Base-by-base conservation (phyloP, 2,797 vertebrate species). In the Chiroxiphia lanceolata region DNA sequence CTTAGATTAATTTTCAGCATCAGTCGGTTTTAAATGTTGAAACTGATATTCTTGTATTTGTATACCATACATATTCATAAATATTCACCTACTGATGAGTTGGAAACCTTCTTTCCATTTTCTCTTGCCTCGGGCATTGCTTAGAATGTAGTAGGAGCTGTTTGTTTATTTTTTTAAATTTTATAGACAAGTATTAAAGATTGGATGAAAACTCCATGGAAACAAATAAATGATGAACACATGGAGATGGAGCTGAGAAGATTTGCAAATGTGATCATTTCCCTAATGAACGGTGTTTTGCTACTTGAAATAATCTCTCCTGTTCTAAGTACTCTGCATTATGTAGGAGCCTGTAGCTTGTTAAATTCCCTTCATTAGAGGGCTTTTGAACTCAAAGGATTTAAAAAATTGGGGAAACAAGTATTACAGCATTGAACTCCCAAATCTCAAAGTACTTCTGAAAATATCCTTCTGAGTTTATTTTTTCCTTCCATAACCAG, bases 191-290 rank as follows among this genome's bases (percentile, higher is more conserved):
- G 97, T 91, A 98, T 98, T 97, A 98, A 98, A 95, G 98, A 98
- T 85, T 98, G 98, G 98, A 98, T 98, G 83, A 99, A 99, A 98
- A 99, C 98, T 51, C 98, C 97, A 78, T 98, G 98, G 98, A 99
- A 99, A 96, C 98, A 99, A 97, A 99, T 98, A 97, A 98, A 99
- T 54, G 98, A 99, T 89, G 98, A 99, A 89, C 98, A 98, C 97
- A 98, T 98, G 98, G 98, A 99, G 96, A 98, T 98, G 98, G 98
- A 98, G 87, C 98, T 98, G 88, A 97, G 98, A 96, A 98, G 98
- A 96, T 98, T 98, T 97, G 98, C 98, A 92, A 98, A 98, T 98
- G 98, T 98, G 78, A 94, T 91, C 79, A 93, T 87, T 94, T 96
- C 48, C 80, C 91, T 96, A 95, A 90, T 89, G 89, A 96, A 27